Percentiles rank a stretch among this genome's conserved stretches.
These are phyloP conservation scores for Melospiza melodia DNA, from an alignment of 2,113 vertebrate genomes.

Conservation along the genomic window DNA sequence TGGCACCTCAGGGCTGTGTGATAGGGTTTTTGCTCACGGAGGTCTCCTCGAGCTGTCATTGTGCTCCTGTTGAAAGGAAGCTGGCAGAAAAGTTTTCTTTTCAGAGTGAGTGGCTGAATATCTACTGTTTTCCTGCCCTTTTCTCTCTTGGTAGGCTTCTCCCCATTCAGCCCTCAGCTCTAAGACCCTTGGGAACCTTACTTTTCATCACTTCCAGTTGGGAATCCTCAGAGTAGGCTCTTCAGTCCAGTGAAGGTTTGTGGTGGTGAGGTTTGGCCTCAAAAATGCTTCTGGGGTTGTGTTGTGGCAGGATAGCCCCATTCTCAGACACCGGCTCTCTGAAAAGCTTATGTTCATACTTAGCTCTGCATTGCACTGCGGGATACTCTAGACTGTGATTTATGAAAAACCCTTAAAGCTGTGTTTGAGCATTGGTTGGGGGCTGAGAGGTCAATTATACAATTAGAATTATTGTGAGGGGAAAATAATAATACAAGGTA, in stretches of 20 bases:
- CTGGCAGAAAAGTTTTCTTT: not conserved
- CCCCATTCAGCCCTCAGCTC: not conserved
- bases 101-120: not conserved
- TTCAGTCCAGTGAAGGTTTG: not conserved
- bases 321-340: not conserved
- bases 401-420: not conserved
- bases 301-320: not conserved
- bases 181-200: not conserved
- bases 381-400: not conserved
- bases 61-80: not conserved
- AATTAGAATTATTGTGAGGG: not conserved
- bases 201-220: not conserved
- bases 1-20: not conserved
- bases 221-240: not conserved
- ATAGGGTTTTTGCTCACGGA: not conserved
- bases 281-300: not conserved
- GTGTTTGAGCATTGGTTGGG: not conserved
- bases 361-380: not conserved
- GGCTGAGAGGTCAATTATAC: not conserved
- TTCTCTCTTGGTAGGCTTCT: not conserved
- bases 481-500: not conserved
- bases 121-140: not conserved
- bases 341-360: not conserved
- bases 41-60: rapidly evolving
- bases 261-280: not conserved